Base-by-base conservation (phyloP, 2,888 invertebrate species). In the Branchipolynoe longqiensis region DNA sequence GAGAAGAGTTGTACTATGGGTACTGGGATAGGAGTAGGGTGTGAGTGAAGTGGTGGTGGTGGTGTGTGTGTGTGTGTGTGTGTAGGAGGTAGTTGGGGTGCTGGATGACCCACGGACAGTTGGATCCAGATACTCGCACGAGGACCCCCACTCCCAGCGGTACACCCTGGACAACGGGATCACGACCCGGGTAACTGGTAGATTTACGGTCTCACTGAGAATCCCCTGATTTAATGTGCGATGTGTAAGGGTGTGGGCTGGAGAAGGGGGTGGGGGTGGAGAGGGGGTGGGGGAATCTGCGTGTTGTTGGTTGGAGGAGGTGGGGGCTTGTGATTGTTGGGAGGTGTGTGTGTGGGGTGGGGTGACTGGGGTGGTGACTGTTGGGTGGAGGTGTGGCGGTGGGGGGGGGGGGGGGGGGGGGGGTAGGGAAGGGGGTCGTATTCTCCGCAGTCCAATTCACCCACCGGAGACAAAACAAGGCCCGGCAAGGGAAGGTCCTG, bases 141-240 rank as follows among this genome's bases (percentile, higher is more conserved):
- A 36, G 62, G 62, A 8, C 36, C 38, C 36, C 36, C 36, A 69
- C 38, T 38, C 48, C 31, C n/a, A n/a, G n/a, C n/a, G n/a, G n/a
- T n/a, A n/a, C 78, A 22, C 12, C n/a, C 41, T 78, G 78, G 48
- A 78, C 78, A 78, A 78, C 54, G 33, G 25, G 78, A 78, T 78
- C 78, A 25, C 78, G 31, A 78, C 31, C 54, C 78, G 78, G 78
- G 31, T 48, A 78, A 41, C 48, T 78, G 78, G 48, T 48, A 78
- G 78, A 78, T 78, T 78, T 78, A 78, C 78, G 18, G 41, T 48
- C 78, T 78, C n/a, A 31, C 78, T 78, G 48, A 78, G 78, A 78
- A 48, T 48, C 54, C 31, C 28, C 54, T 78, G 78, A 78, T 78
- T 78, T 78, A 78, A 78, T 41, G 69, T 14, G 22, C 12, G 22